Evolutionary conservation across 2,797 vertebrate genomes (phyloP), one percentile per base, ranked within the genome.

Genomic region (Sitta carolinensis): DNA sequence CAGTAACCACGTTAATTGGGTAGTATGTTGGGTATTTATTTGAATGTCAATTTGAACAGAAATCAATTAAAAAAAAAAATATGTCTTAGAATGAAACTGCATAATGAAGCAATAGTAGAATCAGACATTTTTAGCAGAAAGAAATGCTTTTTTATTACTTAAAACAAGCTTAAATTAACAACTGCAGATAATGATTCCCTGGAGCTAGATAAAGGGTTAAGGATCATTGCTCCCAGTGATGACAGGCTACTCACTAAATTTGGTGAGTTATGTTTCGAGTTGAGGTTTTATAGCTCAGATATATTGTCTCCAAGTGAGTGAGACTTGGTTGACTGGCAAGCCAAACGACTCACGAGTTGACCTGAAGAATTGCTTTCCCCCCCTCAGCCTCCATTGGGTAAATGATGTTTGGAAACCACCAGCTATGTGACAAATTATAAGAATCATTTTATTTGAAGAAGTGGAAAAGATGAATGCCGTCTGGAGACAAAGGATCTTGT

Each of bases 181-280:
- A 75, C 66, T 86, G 93, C 89, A 86, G 94, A 66, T 94, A 95
- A 95, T 84, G 89, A 89, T 94, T 84, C 95, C 95, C 93, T 51
- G 57, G 95, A 91, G 95, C 84, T 45, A 81, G 82, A 89, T 92
- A 88, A 95, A 82, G 90, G 95, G 95, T 91, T 96, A 91, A 84
- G 96, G 93, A 92, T 94, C 87, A 2, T 81, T 96, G 95, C 90
- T 95, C 90, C 72, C 76, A 14, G 45, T 38, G 89, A 94, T 97
- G 96, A 96, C 93, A 92, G 87, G 58, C 93, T 55, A 45, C 87
- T 94, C 89, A 69, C 84, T 95, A 66, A 83, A 84, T 93, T 42
- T 59, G 73, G 52, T 96, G 94, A 97, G 91, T 95, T 95, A 95
- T 96, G 82, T 72, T 72, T 83, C 0, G 1, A 92, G 92, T 10